Evolutionary conservation across 2,888 invertebrate genomes (phyloP).

Genomic region (Eupithecia subumbrata): DNA sequence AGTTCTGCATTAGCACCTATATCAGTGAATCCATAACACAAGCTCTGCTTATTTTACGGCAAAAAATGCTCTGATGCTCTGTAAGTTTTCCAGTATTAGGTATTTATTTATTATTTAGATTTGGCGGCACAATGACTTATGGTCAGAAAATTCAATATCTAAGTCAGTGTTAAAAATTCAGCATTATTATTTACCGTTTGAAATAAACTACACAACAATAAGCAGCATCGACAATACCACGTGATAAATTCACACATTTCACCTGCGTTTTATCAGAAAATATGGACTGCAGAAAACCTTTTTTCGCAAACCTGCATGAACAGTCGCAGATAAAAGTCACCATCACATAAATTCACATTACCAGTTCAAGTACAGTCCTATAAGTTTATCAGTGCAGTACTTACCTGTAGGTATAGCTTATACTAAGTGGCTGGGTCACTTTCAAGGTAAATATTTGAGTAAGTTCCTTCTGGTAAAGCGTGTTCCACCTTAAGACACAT

Average conservation of each 20-base stretch:
- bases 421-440: background rate
- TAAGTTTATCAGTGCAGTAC: slow-evolving; percentile 41
- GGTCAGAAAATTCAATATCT: too few relatives aligned
- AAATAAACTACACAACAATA: background rate
- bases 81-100: too few relatives aligned
- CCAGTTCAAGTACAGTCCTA: slow-evolving; percentile 32
- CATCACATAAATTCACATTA: slow-evolving; percentile 35
- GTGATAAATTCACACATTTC: background rate
- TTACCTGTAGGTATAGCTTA: slow-evolving; percentile 23
- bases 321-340: slow-evolving; percentile 33
- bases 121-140: too few relatives aligned
- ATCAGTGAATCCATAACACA: too few relatives aligned
- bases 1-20: too few relatives aligned
- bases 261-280: background rate
- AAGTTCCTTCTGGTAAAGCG: too few relatives aligned
- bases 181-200: background rate
- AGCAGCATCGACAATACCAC: background rate
- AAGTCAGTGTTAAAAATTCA: background rate
- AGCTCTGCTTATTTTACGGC: too few relatives aligned
- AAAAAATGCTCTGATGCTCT: too few relatives aligned
- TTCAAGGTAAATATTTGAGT: background rate
- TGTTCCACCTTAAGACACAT: too few relatives aligned
- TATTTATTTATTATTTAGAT: too few relatives aligned
- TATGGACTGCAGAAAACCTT: slow-evolving; percentile 4
- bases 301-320: slow-evolving; percentile 25